These are phyloP conservation scores for Harpalus rubripes DNA, from an alignment of 2,888 invertebrate species.

Conservation along the genomic window DNA sequence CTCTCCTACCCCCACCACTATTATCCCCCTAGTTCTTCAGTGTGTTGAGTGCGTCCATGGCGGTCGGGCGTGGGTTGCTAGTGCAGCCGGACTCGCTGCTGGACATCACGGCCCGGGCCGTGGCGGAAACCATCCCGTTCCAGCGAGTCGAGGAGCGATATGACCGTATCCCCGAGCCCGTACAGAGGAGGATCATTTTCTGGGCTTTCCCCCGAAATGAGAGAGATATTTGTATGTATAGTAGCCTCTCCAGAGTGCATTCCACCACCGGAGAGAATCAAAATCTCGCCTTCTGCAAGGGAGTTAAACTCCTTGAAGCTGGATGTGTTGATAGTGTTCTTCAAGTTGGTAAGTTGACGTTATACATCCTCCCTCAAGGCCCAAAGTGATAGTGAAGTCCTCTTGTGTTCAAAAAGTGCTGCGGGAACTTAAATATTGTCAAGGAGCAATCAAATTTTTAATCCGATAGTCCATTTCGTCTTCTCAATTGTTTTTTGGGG, in stretches of 20 bases:
- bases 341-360: conserved; percentile 90
- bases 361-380: background rate
- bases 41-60: conserved; percentile 76
- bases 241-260: conserved; percentile 83
- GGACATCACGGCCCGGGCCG: conserved; percentile 90
- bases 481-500: too few species aligned
- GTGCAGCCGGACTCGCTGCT: conserved; percentile 84
- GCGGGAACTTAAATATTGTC: too few species aligned
- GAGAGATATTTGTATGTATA: conserved; percentile 94
- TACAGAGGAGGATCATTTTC: conserved; percentile 91
- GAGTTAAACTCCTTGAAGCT: conserved; percentile 89
- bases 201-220: conserved; percentile 94
- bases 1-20: conserved; percentile 66
- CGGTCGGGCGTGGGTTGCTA: background rate
- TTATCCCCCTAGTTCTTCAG: conserved; percentile 73
- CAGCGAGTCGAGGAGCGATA: conserved; percentile 92
- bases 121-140: conserved; percentile 91
- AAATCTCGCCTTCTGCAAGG: conserved; percentile 92
- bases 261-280: conserved; percentile 76
- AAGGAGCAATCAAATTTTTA: too few species aligned
- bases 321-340: conserved; percentile 91
- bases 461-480: too few species aligned
- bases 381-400: too few species aligned
- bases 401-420: too few species aligned
- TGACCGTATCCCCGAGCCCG: conserved; percentile 92